These are phyloP conservation scores for Panzeria rudis DNA, from an alignment of 2,888 invertebrate genomes.

Conservation along the genomic window DNA sequence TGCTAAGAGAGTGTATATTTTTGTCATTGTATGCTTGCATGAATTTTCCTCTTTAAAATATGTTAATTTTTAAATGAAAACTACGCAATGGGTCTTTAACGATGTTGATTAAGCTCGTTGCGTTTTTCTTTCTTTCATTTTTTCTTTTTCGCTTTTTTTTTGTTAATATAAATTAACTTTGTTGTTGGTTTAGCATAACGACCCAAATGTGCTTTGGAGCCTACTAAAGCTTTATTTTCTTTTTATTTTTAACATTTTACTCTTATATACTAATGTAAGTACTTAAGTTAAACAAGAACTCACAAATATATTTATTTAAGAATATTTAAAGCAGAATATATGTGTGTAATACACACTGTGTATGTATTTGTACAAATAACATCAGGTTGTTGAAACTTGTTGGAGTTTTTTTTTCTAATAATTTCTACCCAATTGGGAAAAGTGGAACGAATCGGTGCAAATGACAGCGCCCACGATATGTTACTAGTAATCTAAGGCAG, in stretches of 20 bases:
- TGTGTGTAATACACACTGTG: conserved; percentile 2
- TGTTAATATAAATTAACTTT: conserved; percentile 71
- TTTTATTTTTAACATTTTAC: not conserved
- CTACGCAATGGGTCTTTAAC: conserved; percentile 49
- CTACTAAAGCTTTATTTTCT: conserved; percentile 59
- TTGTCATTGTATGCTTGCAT: conserved; percentile 25
- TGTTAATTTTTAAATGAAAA: conserved; percentile 55
- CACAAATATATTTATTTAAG: conserved; percentile 12
- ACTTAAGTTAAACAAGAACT: not conserved
- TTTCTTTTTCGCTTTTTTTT: conserved; percentile 13
- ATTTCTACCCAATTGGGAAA: too few relatives aligned
- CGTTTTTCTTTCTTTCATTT: conserved; percentile 1
- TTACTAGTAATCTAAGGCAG: too few relatives aligned
- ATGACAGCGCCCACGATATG: too few relatives aligned
- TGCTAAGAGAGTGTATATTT: not conserved
- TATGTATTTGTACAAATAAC: conserved; percentile 3
- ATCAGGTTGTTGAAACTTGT: conserved; percentile 2
- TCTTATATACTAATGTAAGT: not conserved
- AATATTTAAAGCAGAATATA: conserved; percentile 4
- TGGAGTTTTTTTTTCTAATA: not conserved
- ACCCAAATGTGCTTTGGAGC: conserved; percentile 75
- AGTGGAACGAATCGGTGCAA: too few relatives aligned
- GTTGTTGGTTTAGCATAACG: conserved; percentile 70
- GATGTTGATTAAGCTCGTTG: conserved; percentile 21
- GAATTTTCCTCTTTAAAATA: conserved; percentile 29